These are phyloP conservation scores for Pithys albifrons DNA, from an alignment of 2,113 vertebrate genomes.

Conservation along the genomic window DNA sequence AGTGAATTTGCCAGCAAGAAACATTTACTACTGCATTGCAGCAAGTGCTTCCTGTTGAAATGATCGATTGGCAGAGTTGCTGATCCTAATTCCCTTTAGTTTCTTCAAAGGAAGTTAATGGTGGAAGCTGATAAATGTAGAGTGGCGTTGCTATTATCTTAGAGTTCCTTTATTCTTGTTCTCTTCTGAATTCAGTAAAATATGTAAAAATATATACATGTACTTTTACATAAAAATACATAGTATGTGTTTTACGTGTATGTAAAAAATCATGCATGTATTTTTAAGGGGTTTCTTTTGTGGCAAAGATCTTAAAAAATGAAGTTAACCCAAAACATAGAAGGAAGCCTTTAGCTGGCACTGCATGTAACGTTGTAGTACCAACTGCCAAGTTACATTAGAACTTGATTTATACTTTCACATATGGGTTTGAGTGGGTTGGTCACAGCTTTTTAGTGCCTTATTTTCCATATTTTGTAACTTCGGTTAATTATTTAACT, in stretches of 20 bases:
- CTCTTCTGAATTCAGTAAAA: not conserved
- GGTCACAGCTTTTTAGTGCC: constrained; percentile 48
- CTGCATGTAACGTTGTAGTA: not conserved
- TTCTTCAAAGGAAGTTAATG: not conserved
- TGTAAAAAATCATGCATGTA: not conserved
- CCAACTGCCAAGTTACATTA: constrained; percentile 65
- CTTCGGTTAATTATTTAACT: constrained; percentile 21
- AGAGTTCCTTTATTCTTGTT: constrained; percentile 6
- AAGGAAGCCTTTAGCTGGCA: constrained; percentile 51
- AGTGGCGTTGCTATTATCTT: not conserved
- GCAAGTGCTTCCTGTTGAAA: constrained; percentile 25
- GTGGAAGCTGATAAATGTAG: not conserved
- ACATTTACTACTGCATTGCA: constrained; percentile 17
- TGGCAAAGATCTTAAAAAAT: constrained; percentile 43
- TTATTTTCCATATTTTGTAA: constrained; percentile 60
- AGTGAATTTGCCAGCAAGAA: constrained; percentile 25
- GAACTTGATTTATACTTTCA: constrained; percentile 71
- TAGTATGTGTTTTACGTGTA: no score
- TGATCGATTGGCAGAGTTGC: not conserved
- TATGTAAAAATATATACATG: not conserved
- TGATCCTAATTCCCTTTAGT: not conserved
- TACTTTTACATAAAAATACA: constrained; percentile 17
- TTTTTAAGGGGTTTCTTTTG: constrained; percentile 58
- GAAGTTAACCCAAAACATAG: constrained; percentile 27
- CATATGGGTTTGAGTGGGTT: constrained; percentile 62